Evolutionary conservation across 2,797 vertebrate genomes (phyloP), one percentile per base, ranked within the genome.

Genomic region (Cirrhinus molitorella): DNA sequence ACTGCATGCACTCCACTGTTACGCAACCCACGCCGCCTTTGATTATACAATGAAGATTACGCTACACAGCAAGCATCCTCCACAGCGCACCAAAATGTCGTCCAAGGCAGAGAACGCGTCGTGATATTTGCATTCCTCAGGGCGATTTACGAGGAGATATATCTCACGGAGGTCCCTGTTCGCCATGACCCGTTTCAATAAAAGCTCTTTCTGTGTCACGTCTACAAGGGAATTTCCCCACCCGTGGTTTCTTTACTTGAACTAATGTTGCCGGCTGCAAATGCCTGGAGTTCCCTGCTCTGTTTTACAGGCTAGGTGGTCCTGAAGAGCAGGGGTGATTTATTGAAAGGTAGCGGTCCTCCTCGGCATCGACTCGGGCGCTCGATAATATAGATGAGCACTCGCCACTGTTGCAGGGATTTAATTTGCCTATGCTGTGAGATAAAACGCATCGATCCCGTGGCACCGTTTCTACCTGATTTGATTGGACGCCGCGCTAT

Each of bases 351-450:
- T 80, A 86, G 66, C 63, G n/a, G 68, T 67, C 63, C 61, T 86
- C 85, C 59, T 61, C 3, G 37, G 80, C 43, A 78, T 88, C 53
- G 84, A 86, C 82, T 71, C 19, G 4, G 51, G 70, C 23, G 85
- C 68, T 86, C 82, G 16, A 87, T 88, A 87, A 82, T 88, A 85
- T 86, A 80, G 87, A 86, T 43, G 79, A 82, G 80, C 55, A 55
- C 84, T 87, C 85, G 65, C 76, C 85, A 85, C 76, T 70, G 72
- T 82, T 75, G 80, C 82, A 66, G 83, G 80, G 85, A 89, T 89
- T 89, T 87, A 84, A 91, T 91, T 88, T 85, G 88, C 51, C 86
- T 79, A 81, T 68, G 67, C 53, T 63, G 51, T 49, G 77, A 85
- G 87, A 89, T 89, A 73, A 88, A 88, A 75, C 7, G 17, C 68